Conservation (phyloP, 2,113 vertebrate species). For the Macaca nemestrina region DNA sequence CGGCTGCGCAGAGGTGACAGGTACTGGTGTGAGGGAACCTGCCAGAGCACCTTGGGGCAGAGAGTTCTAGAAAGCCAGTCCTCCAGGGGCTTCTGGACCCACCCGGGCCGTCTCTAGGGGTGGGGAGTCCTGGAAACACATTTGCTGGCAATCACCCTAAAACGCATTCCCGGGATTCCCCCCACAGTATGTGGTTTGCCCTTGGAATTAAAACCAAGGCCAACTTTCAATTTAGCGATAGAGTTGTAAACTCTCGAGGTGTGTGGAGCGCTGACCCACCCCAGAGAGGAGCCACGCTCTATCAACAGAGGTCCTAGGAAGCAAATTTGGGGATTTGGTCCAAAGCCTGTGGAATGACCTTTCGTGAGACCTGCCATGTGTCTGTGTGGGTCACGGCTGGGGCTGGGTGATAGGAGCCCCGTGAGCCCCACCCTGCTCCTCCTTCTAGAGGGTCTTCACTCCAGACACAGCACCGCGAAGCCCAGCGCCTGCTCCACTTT, state of each 20-base stretch:
- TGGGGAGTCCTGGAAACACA: not conserved
- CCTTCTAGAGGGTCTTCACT: not conserved
- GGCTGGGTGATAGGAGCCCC: not conserved
- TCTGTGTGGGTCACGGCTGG: not conserved
- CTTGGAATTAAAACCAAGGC: slow-evolving; percentile 68
- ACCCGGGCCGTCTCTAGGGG: not conserved
- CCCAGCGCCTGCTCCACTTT: accelerated
- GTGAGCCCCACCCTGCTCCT: accelerated
- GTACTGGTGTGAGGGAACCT: slow-evolving; percentile 38
- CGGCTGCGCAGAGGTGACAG: slow-evolving; percentile 64
- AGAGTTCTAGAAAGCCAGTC: slow-evolving; percentile 58
- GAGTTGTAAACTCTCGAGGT: slow-evolving; percentile 67
- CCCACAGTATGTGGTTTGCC: slow-evolving; percentile 38
- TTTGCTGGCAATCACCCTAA: not conserved
- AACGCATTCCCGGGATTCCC: slow-evolving; percentile 48
- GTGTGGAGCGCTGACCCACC: slow-evolving; percentile 50
- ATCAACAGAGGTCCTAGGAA: slow-evolving; percentile 67
- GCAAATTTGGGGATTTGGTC: not conserved
- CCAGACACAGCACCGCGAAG: not conserved
- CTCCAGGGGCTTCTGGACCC: not conserved
- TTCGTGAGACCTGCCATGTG: not conserved
- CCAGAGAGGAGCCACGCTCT: slow-evolving; percentile 2
- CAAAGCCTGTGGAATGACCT: slow-evolving; percentile 45
- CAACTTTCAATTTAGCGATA: slow-evolving; percentile 74
- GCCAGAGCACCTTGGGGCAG: slow-evolving; percentile 48